These are phyloP conservation scores for Drosophila mulleri DNA, from an alignment of 2,888 invertebrate species.

Conservation along the genomic window DNA sequence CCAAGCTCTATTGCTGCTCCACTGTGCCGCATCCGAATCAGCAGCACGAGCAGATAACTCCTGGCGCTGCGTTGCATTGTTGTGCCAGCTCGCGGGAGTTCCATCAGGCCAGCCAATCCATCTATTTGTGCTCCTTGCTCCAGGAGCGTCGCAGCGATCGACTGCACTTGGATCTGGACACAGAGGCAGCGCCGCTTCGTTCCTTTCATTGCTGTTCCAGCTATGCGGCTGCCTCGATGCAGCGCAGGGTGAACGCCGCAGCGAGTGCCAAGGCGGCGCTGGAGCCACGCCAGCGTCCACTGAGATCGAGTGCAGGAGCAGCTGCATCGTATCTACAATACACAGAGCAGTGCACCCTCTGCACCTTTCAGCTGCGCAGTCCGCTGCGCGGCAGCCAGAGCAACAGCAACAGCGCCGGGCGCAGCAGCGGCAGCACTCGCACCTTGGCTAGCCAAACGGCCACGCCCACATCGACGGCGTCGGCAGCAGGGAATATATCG, in stretches of 20 bases:
- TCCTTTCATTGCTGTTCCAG: slow-evolving; percentile 85
- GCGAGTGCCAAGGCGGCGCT: slow-evolving; percentile 76
- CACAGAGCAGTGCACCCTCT: slow-evolving; percentile 84
- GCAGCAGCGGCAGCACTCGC: slow-evolving; percentile 58
- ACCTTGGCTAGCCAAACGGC: slow-evolving; percentile 51
- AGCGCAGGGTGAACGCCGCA: slow-evolving; percentile 78
- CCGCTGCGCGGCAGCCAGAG: slow-evolving; percentile 58
- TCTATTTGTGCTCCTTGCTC: slow-evolving; percentile 86
- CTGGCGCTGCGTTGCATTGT: slow-evolving; percentile 81
- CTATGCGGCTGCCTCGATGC: slow-evolving; percentile 77
- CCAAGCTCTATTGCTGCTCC: slow-evolving; percentile 85
- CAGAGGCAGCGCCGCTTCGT: slow-evolving; percentile 49
- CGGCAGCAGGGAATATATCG: slow-evolving; percentile 78
- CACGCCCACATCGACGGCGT: slow-evolving; percentile 45
- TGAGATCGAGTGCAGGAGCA: slow-evolving; percentile 31
- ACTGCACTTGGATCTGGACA: slow-evolving; percentile 44
- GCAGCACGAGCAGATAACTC: slow-evolving; percentile 56
- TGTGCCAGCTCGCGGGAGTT: slow-evolving; percentile 85
- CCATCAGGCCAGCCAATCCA: slow-evolving; percentile 83
- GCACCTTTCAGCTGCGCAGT: slow-evolving; percentile 84
- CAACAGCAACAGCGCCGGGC: slow-evolving; percentile 47
- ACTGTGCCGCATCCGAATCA: slow-evolving; percentile 82
- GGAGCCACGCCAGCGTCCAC: slow-evolving; percentile 58
- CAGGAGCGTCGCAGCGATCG: slow-evolving; percentile 83
- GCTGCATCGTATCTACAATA: slow-evolving; percentile 78